These are phyloP conservation scores for Parascotia fuliginaria DNA, from an alignment of 2,888 invertebrate species.

Conservation along the genomic window DNA sequence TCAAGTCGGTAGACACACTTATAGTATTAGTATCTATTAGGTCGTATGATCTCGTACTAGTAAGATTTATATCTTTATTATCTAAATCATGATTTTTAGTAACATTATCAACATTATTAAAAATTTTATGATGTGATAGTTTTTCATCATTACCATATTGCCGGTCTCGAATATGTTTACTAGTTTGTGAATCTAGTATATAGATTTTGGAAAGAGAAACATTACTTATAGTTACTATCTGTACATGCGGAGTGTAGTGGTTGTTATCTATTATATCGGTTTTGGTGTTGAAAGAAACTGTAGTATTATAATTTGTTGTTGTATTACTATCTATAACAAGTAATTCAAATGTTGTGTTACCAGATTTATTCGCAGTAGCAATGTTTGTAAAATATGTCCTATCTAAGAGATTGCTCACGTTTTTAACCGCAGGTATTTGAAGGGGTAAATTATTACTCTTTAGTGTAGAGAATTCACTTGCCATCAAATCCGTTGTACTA, in stretches of 20 bases:
- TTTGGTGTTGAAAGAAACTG: neutral
- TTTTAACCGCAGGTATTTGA: no score
- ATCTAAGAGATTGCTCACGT: no score
- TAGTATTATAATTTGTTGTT: neutral
- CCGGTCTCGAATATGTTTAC: slow-evolving; percentile 1
- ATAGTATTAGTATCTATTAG: neutral
- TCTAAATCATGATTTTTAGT: no score
- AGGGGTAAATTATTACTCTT: no score
- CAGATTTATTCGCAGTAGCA: no score
- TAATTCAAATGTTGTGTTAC: no score
- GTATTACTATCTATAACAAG: neutral
- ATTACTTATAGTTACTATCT: neutral
- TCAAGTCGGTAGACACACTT: neutral
- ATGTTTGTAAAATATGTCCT: no score
- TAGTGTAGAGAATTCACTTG: no score
- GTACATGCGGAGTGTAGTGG: neutral
- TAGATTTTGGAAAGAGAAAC: slow-evolving; percentile 2
- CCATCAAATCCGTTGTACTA: no score
- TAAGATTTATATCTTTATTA: neutral
- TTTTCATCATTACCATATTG: neutral
- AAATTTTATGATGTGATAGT: neutral
- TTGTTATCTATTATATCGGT: neutral
- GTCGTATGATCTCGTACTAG: neutral
- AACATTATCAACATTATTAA: no score
- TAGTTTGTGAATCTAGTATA: slow-evolving; percentile 7